These are phyloP conservation scores for Anoplophora glabripennis DNA, from an alignment of 1,140 invertebrate species.

Conservation along the genomic window DNA sequence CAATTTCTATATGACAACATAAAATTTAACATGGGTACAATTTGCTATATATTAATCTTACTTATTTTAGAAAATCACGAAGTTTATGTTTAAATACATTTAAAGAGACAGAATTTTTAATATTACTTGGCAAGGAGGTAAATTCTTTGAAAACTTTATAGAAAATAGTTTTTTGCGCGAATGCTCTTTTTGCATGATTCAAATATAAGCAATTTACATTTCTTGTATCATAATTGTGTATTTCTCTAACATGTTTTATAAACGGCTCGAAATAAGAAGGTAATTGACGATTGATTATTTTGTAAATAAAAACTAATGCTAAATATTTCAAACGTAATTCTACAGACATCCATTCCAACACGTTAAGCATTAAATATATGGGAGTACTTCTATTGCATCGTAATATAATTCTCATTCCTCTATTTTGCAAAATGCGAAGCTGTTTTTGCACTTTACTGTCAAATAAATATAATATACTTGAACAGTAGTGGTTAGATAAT, in stretches of 20 bases:
- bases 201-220: constrained; percentile 2
- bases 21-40: no score
- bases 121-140: neutral
- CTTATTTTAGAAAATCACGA: no score
- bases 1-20: no score
- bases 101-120: neutral
- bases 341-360: neutral
- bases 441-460: neutral
- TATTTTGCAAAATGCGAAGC: constrained; percentile 2
- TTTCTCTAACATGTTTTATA: neutral
- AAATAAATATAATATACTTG: neutral
- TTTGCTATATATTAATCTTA: no score
- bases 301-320: constrained; percentile 2
- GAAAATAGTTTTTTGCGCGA: neutral
- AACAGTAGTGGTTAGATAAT: constrained; percentile 1
- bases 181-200: neutral
- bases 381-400: neutral
- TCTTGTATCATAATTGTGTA: neutral
- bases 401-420: constrained; percentile 4
- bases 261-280: neutral
- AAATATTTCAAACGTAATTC: neutral
- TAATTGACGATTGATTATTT: constrained; percentile 2
- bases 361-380: neutral
- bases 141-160: constrained; percentile 1
- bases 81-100: neutral